phyloP scores from a whole-genome alignment of 2,113 vertebrate genomes.

The Syrmaticus mikado region DNA sequence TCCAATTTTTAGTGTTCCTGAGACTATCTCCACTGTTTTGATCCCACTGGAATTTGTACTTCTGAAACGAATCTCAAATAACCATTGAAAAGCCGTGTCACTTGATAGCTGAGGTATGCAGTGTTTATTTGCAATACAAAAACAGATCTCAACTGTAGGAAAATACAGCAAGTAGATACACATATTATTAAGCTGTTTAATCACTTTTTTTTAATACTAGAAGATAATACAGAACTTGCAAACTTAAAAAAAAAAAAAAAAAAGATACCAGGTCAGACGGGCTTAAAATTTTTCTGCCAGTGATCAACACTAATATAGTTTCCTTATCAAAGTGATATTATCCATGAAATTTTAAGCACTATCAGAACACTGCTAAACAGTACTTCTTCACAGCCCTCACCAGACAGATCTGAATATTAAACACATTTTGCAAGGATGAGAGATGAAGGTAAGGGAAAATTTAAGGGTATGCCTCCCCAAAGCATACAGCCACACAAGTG shows the following conservation, averaged over 20 bases:
- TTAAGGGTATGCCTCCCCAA: background rate
- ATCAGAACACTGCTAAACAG: background rate
- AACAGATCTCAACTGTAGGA: background rate
- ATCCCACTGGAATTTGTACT: background rate
- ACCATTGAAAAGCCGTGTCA: background rate
- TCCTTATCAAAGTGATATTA: background rate
- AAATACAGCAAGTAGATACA: background rate
- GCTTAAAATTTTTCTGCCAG: background rate
- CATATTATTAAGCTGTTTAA: background rate
- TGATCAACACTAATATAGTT: background rate
- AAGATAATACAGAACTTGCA: background rate
- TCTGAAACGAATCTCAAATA: background rate
- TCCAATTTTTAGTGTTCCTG: background rate
- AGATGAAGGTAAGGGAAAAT: background rate
- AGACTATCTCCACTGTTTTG: background rate
- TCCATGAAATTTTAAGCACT: background rate
- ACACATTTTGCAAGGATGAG: background rate
- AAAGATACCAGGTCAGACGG: background rate
- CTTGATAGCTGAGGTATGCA: background rate
- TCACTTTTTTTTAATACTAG: background rate
- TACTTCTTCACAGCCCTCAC: background rate
- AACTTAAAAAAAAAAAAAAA: background rate
- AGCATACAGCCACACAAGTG: background rate
- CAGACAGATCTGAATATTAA: background rate
- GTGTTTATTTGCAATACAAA: background rate